Percentiles rank a stretch among this genome's conserved stretches.
These are phyloP conservation scores for Neosalanx taihuensis DNA, from an alignment of 2,797 vertebrate genomes.

Conservation along the genomic window DNA sequence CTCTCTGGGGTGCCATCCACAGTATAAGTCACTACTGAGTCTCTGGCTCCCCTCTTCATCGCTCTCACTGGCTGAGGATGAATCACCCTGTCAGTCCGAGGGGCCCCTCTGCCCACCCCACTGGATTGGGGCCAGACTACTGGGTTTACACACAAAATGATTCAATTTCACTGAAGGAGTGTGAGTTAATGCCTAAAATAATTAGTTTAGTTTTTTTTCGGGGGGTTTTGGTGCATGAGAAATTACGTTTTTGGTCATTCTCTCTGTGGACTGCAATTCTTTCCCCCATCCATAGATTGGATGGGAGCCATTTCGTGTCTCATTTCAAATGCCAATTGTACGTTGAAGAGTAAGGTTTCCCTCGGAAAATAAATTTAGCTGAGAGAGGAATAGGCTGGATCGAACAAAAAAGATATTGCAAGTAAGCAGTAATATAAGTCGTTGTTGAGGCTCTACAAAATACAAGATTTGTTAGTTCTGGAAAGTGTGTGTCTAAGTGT, in stretches of 20 bases:
- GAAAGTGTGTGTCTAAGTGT: slow-evolving; percentile 14
- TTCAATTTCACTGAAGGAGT: not conserved
- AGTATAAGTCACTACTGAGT: slow-evolving; percentile 54
- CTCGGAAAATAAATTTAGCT: slow-evolving; percentile 21
- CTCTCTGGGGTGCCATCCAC: slow-evolving; percentile 54
- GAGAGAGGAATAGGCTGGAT: slow-evolving; percentile 17
- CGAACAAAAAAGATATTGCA: slow-evolving; percentile 23
- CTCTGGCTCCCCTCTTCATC: slow-evolving; percentile 7
- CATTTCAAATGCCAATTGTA: not conserved
- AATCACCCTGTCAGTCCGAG: slow-evolving; percentile 53
- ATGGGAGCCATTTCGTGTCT: not conserved
- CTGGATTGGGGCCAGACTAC: slow-evolving; percentile 35
- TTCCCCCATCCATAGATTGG: not conserved
- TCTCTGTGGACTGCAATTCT: not conserved
- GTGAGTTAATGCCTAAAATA: too few species aligned
- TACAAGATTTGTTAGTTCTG: not conserved
- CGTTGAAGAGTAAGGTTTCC: not conserved
- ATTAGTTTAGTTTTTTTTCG: not conserved
- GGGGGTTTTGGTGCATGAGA: not conserved
- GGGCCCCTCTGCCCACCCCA: slow-evolving; percentile 23
- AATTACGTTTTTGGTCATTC: not conserved
- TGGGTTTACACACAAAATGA: slow-evolving; percentile 14
- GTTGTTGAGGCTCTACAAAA: slow-evolving; percentile 15
- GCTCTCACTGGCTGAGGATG: slow-evolving; percentile 35
- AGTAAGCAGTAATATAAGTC: slow-evolving; percentile 45